Percentiles rank a stretch among this genome's conserved stretches.
Conservation (phyloP, 2,797 vertebrate genomes). For the Chiloscyllium punctatum region DNA sequence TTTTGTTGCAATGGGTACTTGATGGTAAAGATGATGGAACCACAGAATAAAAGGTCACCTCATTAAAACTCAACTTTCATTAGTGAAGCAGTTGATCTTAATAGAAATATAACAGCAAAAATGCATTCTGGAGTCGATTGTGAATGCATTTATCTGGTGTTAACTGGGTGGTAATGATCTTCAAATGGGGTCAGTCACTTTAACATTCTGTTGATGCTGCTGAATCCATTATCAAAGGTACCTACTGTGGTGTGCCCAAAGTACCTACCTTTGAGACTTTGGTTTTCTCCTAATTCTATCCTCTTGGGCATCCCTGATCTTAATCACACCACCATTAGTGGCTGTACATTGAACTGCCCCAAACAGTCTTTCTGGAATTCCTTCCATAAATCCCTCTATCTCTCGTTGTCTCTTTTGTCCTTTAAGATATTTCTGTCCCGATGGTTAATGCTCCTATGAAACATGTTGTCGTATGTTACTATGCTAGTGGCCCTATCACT, state of each 20-base stretch:
- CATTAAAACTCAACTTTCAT: background rate
- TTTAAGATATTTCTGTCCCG: background rate
- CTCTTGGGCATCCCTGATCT: too few relatives aligned
- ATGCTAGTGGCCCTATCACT: background rate
- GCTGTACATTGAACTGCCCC: background rate
- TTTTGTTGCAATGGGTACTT: background rate
- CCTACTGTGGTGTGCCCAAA: background rate
- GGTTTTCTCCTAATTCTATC: background rate
- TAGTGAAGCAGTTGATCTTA: background rate
- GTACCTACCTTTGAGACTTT: background rate
- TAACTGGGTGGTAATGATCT: background rate
- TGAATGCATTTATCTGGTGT: background rate
- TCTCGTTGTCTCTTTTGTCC: background rate
- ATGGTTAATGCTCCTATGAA: background rate
- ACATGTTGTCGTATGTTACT: background rate
- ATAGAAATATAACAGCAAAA: background rate
- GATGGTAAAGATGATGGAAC: conserved; percentile 1
- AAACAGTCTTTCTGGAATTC: background rate
- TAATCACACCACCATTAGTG: background rate
- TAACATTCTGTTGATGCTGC: background rate
- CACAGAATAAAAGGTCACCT: background rate
- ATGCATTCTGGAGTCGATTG: background rate
- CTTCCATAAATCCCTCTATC: background rate
- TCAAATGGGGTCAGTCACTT: background rate
- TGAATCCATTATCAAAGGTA: background rate